phyloP scores from a whole-genome alignment of 1,140 invertebrate species.

The Drosophila fuyamai region DNA sequence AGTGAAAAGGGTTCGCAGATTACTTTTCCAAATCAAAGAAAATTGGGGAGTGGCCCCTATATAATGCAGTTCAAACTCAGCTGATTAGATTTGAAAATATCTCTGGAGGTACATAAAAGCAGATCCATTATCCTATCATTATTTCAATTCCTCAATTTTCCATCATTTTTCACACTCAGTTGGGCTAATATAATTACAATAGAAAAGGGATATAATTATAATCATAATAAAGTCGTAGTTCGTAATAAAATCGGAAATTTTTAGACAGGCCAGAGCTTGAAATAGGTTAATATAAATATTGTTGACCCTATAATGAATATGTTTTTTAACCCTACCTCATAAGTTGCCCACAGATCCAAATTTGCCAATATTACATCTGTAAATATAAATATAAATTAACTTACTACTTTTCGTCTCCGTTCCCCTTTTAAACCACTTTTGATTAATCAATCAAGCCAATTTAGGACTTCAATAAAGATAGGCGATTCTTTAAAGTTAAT shows the following conservation, averaged over 20 bases:
- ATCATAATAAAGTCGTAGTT: too few species aligned
- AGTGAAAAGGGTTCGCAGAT: slow-evolving; percentile 40
- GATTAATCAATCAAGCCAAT: slow-evolving; percentile 6
- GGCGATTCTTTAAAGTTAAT: slow-evolving; percentile 11
- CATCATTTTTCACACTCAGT: neutral
- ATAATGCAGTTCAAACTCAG: slow-evolving; percentile 23
- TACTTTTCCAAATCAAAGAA: slow-evolving; percentile 23
- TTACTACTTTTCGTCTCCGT: neutral
- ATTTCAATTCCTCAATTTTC: slow-evolving; percentile 3
- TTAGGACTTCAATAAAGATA: slow-evolving; percentile 20
- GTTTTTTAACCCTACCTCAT: too few species aligned
- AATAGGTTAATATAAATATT: too few species aligned
- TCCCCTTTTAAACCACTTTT: neutral
- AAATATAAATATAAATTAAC: too few species aligned
- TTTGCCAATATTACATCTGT: too few species aligned
- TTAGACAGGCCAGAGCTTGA: too few species aligned
- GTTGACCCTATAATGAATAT: too few species aligned
- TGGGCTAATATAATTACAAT: neutral
- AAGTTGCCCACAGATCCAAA: too few species aligned
- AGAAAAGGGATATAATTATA: too few species aligned
- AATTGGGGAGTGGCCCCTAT: slow-evolving; percentile 8
- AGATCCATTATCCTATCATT: neutral
- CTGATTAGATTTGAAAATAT: slow-evolving; percentile 13
- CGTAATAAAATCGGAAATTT: too few species aligned
- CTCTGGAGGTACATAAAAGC: neutral